phyloP scores from a whole-genome alignment of 1,140 invertebrate genomes.

The Macrosteles quadrilineatus region DNA sequence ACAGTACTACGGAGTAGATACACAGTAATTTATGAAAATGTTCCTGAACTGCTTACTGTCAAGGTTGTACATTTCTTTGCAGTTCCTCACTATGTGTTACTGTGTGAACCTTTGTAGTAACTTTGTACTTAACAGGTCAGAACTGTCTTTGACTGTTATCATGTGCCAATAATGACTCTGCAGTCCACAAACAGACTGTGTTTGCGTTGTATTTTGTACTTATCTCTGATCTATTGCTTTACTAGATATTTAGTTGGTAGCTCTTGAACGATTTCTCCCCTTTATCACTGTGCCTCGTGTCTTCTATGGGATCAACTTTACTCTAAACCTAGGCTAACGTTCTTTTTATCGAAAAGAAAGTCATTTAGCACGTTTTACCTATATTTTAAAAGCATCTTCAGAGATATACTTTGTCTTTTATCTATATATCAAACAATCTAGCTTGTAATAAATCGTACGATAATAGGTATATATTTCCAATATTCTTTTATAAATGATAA shows the following conservation, averaged over 20 bases:
- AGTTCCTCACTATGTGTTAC: not conserved
- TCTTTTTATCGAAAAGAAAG: conserved; percentile 18
- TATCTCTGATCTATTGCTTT: not conserved
- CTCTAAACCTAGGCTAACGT: conserved; percentile 28
- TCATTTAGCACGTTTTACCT: conserved; percentile 11
- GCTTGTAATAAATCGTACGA: conserved; percentile 18
- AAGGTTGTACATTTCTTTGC: not conserved
- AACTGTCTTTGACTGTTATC: not conserved
- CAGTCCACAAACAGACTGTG: not conserved
- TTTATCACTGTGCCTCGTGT: conserved; percentile 24
- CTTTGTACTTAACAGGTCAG: not conserved
- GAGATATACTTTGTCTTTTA: conserved; percentile 20
- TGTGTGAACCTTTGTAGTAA: not conserved
- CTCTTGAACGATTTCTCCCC: conserved; percentile 19
- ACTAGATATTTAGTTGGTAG: not conserved
- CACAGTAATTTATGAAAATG: not conserved
- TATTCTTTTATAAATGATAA: conserved; percentile 28
- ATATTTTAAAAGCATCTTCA: conserved; percentile 28
- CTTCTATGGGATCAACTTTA: conserved; percentile 30
- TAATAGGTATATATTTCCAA: conserved; percentile 25
- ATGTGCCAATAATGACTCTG: not conserved
- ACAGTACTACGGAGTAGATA: too few relatives aligned
- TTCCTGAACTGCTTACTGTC: not conserved
- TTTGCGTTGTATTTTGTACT: conserved; percentile 1
- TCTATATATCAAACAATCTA: conserved; percentile 23